Base-by-base conservation (phyloP, 2,113 vertebrate species). In the Amblyornis subalaris region DNA sequence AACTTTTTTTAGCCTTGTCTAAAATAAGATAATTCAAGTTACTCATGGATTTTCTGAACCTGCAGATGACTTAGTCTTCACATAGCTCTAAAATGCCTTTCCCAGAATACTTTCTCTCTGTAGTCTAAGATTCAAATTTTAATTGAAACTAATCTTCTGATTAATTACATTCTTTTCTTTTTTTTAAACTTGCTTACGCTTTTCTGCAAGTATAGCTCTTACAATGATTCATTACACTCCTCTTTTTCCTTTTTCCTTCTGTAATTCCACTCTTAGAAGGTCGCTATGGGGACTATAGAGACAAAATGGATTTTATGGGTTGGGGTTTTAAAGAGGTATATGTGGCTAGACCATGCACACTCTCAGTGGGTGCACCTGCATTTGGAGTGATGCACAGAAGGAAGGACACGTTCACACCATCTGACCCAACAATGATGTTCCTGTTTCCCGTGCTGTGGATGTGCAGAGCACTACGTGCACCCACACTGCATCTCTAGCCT, bases 401-500 rank as follows among this genome's bases (percentile, higher is more conserved):
- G 35, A 65, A 65, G 42, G n/a, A 36, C 6, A 38, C 4, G 19
- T 44, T n/a, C 7, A 16, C 48, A 16, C 10, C 10, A 24, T 13
- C 66, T 74, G 74, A 62, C 12, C 17, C 50, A 78, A 38, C 13
- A 40, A 6, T 5, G 6, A 29, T 23, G 22, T 10, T 80, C 25
- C 8, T 38, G 7, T 61, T 83, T 67, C 13, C 62, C 6, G 14
- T 33, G 20, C 17, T 45, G 3, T 38, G 14, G 23, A 47, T 38
- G 18, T 47, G 18, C 62, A 75, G 47, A 78, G 5, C 33, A 15
- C 10, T 45, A 36, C 71, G 5, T 20, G 18, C 14, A 58, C 31
- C 53, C 31, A 38, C 23, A 7, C 7, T 33, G 2, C 17, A 17
- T 0, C 0, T 40, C 18, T 2, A 2, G 0, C 53, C 8, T 38